Percentiles rank a stretch among this genome's conserved stretches.
Evolutionary conservation across 1,140 invertebrate genomes (phyloP).

Genomic region (Drosophila tani): DNA sequence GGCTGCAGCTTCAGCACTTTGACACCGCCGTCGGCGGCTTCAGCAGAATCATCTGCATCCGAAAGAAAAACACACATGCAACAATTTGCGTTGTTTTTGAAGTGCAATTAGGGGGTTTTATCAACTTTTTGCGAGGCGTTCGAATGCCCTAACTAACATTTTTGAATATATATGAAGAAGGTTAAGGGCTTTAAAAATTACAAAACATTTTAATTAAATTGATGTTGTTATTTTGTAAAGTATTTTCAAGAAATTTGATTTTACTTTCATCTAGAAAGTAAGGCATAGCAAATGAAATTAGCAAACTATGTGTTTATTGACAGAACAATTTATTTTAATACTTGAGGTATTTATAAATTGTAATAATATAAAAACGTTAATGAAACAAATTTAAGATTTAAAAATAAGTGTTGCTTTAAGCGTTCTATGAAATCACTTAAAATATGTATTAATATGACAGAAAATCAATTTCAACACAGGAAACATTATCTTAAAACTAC

Average conservation of each 20-base stretch:
- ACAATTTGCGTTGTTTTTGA: conserved; percentile 21
- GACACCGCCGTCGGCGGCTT: not conserved
- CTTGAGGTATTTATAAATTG: too few relatives aligned
- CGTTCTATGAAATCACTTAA: not conserved
- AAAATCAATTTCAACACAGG: not conserved
- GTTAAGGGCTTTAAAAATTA: not conserved
- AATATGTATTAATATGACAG: not conserved
- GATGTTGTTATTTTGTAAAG: too few relatives aligned
- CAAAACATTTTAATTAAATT: too few relatives aligned
- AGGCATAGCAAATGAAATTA: too few relatives aligned
- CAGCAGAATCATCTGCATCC: not conserved
- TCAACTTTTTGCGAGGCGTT: not conserved
- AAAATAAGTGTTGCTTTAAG: too few relatives aligned
- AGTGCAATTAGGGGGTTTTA: conserved; percentile 1
- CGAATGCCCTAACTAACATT: not conserved
- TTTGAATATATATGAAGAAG: not conserved
- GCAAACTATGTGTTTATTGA: too few relatives aligned
- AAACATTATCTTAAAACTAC: not conserved
- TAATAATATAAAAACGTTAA: too few relatives aligned
- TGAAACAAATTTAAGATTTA: not conserved
- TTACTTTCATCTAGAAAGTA: too few relatives aligned
- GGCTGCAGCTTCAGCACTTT: conserved; percentile 27
- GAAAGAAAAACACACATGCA: conserved; percentile 18
- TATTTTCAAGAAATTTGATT: too few relatives aligned
- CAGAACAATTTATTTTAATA: too few relatives aligned